Evolutionary conservation across 2,113 vertebrate species (phyloP).

Genomic region (Ibidorhyncha struthersii): DNA sequence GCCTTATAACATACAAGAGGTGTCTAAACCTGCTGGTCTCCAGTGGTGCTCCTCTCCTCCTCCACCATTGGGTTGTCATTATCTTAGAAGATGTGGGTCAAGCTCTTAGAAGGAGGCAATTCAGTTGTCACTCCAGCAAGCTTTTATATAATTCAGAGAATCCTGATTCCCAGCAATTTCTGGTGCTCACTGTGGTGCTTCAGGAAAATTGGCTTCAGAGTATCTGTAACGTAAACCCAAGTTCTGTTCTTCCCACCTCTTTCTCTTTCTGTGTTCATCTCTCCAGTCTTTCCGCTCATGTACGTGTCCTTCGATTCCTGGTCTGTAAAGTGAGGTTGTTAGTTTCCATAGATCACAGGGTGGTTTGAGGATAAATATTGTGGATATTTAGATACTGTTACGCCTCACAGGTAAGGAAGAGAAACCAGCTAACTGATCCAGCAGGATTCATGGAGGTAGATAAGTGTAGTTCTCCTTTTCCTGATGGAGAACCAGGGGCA

Average conservation of each 20-base stretch:
- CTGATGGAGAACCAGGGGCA: neutral
- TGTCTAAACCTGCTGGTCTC: neutral
- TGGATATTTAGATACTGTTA: neutral
- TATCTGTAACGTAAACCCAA: neutral
- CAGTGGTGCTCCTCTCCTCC: neutral
- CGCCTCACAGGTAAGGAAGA: neutral
- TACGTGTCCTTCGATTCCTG: fast-evolving
- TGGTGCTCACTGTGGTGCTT: neutral
- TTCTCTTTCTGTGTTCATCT: neutral
- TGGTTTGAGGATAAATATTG: neutral
- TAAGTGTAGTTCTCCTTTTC: neutral
- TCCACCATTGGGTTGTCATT: neutral
- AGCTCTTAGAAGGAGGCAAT: neutral
- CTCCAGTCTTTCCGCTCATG: neutral
- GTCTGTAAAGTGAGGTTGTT: neutral
- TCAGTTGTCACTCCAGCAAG: neutral
- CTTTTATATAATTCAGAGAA: neutral
- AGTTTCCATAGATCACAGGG: neutral
- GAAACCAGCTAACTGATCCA: neutral
- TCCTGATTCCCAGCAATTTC: neutral
- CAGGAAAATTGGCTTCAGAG: neutral
- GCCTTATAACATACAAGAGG: neutral
- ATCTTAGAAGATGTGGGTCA: neutral
- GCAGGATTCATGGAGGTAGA: neutral
- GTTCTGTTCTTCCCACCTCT: neutral